Conservation (phyloP, 2,797 vertebrate genomes). For the Gouania willdenowi region DNA sequence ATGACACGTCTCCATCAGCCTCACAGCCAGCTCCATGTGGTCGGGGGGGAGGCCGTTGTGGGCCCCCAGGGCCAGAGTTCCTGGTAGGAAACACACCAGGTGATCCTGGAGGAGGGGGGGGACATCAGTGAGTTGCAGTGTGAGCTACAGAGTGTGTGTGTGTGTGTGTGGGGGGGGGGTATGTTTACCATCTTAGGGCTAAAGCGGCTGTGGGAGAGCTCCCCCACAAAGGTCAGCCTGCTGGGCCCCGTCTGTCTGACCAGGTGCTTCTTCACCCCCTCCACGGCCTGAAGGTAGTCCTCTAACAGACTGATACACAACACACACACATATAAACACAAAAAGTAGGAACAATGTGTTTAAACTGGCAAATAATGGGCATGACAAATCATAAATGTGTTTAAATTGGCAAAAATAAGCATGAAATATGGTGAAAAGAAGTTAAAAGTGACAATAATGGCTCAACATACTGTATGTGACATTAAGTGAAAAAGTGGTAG, state of each 20-base stretch:
- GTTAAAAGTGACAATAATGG: no score
- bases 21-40: slow-evolving; percentile 88
- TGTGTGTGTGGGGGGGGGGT: no score
- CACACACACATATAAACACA: no score
- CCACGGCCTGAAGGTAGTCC: slow-evolving; percentile 87
- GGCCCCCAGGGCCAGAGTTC: slow-evolving; percentile 88
- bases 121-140: neutral
- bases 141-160: neutral
- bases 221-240: slow-evolving; percentile 87
- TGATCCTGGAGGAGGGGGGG: slow-evolving; percentile 80
- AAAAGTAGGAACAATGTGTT: no score
- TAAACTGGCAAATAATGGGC: no score
- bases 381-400: no score
- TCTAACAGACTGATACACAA: slow-evolving; percentile 77
- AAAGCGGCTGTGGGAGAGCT: slow-evolving; percentile 89
- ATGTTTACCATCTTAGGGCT: slow-evolving; percentile 89
- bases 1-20: slow-evolving; percentile 91
- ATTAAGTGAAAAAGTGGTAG: no score
- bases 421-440: no score
- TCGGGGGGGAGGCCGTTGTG: slow-evolving; percentile 86
- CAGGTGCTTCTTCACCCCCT: slow-evolving; percentile 88
- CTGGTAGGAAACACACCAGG: slow-evolving; percentile 95
- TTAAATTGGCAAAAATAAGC: no score
- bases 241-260: slow-evolving; percentile 78
- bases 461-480: no score